phyloP scores from a whole-genome alignment of 2,113 vertebrate genomes.

The Puntigrus tetrazona region DNA sequence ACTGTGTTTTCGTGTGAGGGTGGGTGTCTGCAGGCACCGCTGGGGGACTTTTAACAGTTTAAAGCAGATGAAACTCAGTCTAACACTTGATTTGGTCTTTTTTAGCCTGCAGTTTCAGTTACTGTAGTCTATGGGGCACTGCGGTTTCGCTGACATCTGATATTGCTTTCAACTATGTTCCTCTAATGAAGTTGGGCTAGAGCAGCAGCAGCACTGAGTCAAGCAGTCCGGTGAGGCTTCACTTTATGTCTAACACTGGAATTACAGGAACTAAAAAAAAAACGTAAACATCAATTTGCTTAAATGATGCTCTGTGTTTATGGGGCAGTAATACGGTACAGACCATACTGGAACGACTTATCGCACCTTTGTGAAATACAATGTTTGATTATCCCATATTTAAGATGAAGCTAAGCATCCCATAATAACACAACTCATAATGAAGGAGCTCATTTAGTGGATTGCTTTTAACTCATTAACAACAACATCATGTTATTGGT shows the following conservation, averaged over 20 bases:
- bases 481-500: not conserved
- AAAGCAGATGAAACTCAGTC: conserved; percentile 48
- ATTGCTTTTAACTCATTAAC: not conserved
- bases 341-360: not conserved
- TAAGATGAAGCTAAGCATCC: not conserved
- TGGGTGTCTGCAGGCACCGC: conserved; percentile 15
- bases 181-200: conserved; percentile 46
- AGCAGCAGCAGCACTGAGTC: conserved; percentile 22
- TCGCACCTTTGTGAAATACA: not conserved
- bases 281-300: not conserved
- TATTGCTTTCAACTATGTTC: conserved; percentile 29
- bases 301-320: not conserved
- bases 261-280: conserved; percentile 45
- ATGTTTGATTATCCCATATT: not conserved
- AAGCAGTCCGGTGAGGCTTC: conserved; percentile 6
- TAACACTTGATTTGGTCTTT: conserved; percentile 44
- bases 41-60: conserved; percentile 20
- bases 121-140: conserved; percentile 4
- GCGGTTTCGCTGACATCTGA: conserved; percentile 49
- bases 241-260: conserved; percentile 40
- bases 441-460: not conserved
- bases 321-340: not conserved
- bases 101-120: conserved; percentile 37
- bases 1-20: conserved; percentile 29
- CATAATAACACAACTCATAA: conserved; percentile 2